Base-by-base conservation (phyloP, 2,113 vertebrate genomes). In the Megaceryle maxima region DNA sequence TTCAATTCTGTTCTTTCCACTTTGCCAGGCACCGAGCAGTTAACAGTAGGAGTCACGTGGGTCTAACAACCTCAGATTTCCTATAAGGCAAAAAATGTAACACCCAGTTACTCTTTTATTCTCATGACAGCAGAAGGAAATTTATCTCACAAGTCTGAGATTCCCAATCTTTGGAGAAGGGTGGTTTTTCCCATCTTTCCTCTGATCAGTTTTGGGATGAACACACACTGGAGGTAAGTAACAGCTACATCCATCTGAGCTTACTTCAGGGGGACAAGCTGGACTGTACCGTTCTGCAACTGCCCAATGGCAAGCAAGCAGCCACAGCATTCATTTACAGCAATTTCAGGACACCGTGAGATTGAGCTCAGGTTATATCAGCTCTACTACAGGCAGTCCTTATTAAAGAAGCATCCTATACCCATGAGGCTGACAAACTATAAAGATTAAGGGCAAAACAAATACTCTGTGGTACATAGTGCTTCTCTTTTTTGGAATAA, bases 11-110 rank as follows among this genome's bases (percentile, higher is more conserved):
- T 73, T 80, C 81, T 26, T 96, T 74, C 55, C 83, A 66, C 70
- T 83, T 76, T 35, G 57, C 66, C 78, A 85, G 70, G 63, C 37
- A 69, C 10, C 10, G 53, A 87, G 83, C 29, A 76, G 84, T 73
- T 83, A 88, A 51, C 41, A 60, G 62, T 1, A 82, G 78, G 48
- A 89, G 77, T 46, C 77, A 57, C 2, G 17, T 1, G 2, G n/a
- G 37, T 91, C 53, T 53, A 87, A 53, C 48, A 88, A 69, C 21
- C 13, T 90, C 66, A 35, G 62, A 81, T 77, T 94, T 96, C 90
- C 96, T 96, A 63, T 2, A 74, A 26, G n/a, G 31, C 24, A 94
- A 91, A 91, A 77, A 69, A 85, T 80, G 31, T 53, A 91, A 95
- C 67, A 90, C 66, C 2, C 25, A 50, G 67, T 96, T 87, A 96